Evolutionary conservation across 2,113 vertebrate genomes (phyloP).

Genomic region (Leptosomus discolor): DNA sequence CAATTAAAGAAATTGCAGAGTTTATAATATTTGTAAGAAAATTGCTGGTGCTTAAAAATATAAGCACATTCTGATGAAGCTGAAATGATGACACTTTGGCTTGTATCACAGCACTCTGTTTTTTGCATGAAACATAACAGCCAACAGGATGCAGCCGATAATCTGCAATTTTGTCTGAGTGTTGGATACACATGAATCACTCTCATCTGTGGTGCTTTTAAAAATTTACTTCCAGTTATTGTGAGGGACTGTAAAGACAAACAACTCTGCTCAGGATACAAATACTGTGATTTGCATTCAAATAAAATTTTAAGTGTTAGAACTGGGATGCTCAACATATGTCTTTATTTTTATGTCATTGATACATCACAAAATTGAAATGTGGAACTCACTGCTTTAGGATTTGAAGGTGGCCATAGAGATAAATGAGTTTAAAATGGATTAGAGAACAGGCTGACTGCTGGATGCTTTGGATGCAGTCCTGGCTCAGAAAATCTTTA

Average conservation of each 20-base stretch:
- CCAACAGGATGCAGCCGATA: slow-evolving; percentile 12
- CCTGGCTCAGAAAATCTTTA: background rate
- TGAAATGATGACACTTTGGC: background rate
- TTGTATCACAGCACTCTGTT: background rate
- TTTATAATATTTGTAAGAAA: slow-evolving; percentile 4
- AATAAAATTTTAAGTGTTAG: slow-evolving; percentile 13
- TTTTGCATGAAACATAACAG: background rate
- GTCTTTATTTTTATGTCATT: background rate
- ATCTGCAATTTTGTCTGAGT: background rate
- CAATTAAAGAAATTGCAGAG: slow-evolving; percentile 18
- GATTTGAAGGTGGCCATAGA: background rate
- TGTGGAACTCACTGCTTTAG: background rate
- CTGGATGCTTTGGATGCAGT: background rate
- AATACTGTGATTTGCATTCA: slow-evolving; percentile 40
- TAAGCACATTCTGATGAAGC: background rate
- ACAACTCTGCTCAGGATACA: background rate
- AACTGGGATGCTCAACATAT: background rate
- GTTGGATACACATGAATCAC: slow-evolving; percentile 4
- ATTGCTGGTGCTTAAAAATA: slow-evolving; percentile 10
- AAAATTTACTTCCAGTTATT: background rate
- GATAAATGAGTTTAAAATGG: background rate
- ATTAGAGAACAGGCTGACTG: background rate
- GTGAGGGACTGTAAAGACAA: background rate
- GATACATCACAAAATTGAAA: background rate
- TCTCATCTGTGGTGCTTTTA: background rate